A percentile compares a stretch with the other conserved stretches of the same genome.
Conservation (phyloP, 2,113 vertebrate genomes). For the Laterallus jamaicensis region DNA sequence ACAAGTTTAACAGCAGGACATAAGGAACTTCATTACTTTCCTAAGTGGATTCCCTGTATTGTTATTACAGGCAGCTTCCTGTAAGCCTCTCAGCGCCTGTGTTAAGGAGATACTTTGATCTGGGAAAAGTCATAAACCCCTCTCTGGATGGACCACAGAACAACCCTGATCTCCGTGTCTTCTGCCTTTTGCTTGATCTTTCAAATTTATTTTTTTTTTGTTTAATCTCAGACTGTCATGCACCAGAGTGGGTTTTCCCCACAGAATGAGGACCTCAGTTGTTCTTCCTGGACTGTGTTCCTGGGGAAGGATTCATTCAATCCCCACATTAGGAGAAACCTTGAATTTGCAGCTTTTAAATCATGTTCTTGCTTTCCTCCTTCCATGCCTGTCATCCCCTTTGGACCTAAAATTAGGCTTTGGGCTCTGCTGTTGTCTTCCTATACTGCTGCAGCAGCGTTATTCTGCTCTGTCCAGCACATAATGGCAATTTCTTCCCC, state of each 20-base stretch:
- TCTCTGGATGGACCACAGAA: background rate
- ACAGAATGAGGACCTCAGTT: background rate
- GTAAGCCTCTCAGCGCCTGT: fast-evolving
- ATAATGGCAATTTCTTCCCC: background rate
- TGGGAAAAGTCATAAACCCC: background rate
- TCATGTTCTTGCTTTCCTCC: background rate
- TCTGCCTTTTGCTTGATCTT: background rate
- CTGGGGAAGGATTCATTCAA: background rate
- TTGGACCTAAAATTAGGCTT: background rate
- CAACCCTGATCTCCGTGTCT: background rate
- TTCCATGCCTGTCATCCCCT: background rate
- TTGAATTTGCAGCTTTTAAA: background rate
- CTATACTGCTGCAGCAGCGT: background rate
- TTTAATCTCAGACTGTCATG: background rate
- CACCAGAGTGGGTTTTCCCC: background rate
- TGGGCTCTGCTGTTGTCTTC: background rate
- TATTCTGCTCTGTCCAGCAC: background rate
- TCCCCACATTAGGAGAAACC: background rate
- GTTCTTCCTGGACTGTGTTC: background rate
- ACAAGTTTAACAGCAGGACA: background rate
- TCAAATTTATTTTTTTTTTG: background rate
- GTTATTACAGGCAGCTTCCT: background rate
- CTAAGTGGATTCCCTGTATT: background rate
- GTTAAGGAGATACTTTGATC: background rate
- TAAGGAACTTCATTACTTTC: background rate